Evolutionary conservation across 2,113 vertebrate genomes (phyloP), one percentile per base, ranked within the genome.

Genomic region (Manacus vitellinus): DNA sequence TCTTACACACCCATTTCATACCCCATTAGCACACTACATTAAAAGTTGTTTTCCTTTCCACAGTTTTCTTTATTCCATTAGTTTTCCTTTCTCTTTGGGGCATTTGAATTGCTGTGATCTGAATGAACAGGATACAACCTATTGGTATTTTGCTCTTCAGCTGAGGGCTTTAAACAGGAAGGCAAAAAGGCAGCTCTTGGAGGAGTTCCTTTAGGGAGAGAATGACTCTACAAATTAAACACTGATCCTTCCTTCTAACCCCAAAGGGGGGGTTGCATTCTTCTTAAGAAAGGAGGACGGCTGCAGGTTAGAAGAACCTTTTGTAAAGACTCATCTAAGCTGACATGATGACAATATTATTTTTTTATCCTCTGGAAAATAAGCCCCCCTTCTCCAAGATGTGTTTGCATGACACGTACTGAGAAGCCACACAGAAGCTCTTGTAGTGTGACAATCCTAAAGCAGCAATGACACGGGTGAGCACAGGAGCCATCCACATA

Each of bases 331-430:
- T 75, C 17, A 21, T 66, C 39, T 59, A 41, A 30, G 52, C 41
- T 79, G 18, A 17, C 39, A 73, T 33, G 21, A 59, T 4, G 21
- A 14, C 33, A 52, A 51, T 51, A 14, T 25, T 25, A 24, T 39
- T 52, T 23, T 37, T 58, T 31, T 5, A 27, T 37, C 73, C 14
- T 21, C 14, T 3, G 2, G 44, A 65, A 85, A 82, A 63, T 22
- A 55, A 75, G 21, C 6, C 28, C 35, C 35, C 14, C 24, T 59
- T 59, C 68, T 73, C 43, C 31, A 23, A 6, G 14, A 13, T 14
- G 8, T 6, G 23, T 65, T 51, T 72, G 23, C 18, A 8, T n/a
- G 35, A 37, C 2, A 0, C 0, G 14, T 4, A 8, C 15, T 16
- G 43, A 85, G 47, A 65, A 72, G 12, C 23, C 52, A 33, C 2